phyloP scores from a whole-genome alignment of 2,797 vertebrate species.

The Galago senegalensis region DNA sequence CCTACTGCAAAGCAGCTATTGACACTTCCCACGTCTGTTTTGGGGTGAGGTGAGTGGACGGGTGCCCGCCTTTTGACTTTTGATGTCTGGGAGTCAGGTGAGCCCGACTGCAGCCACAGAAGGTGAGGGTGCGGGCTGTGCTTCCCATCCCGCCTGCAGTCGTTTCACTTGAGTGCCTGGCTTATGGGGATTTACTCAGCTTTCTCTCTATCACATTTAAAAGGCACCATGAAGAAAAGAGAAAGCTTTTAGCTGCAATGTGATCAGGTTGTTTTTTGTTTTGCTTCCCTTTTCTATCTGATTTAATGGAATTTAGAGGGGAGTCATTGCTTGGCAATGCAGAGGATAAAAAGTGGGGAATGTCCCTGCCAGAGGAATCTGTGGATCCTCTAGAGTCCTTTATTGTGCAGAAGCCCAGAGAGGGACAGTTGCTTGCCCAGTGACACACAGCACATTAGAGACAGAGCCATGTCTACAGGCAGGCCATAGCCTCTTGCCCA shows the following conservation, averaged over 20 bases:
- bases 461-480: neutral
- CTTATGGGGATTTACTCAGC: constrained; percentile 87
- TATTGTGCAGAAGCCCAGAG: neutral
- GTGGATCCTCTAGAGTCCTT: neutral
- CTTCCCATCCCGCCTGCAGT: constrained; percentile 16
- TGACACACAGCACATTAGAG: neutral
- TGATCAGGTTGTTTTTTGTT: neutral
- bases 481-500: neutral
- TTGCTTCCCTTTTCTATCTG: neutral
- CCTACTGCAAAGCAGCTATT: neutral
- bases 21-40: neutral
- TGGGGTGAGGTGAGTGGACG: neutral
- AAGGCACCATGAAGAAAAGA: constrained; percentile 80
- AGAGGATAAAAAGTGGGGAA: constrained; percentile 78
- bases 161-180: constrained; percentile 81
- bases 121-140: neutral
- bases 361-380: constrained; percentile 33
- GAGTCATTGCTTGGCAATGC: constrained; percentile 80
- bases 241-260: constrained; percentile 86
- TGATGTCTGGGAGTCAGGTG: neutral
- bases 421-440: neutral
- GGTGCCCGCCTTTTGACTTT: constrained; percentile 48
- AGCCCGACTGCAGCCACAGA: neutral
- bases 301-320: constrained; percentile 85
- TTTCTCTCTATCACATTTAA: constrained; percentile 84